Evolutionary conservation across 2,113 vertebrate genomes (phyloP).

Genomic region (Theristicus caerulescens): DNA sequence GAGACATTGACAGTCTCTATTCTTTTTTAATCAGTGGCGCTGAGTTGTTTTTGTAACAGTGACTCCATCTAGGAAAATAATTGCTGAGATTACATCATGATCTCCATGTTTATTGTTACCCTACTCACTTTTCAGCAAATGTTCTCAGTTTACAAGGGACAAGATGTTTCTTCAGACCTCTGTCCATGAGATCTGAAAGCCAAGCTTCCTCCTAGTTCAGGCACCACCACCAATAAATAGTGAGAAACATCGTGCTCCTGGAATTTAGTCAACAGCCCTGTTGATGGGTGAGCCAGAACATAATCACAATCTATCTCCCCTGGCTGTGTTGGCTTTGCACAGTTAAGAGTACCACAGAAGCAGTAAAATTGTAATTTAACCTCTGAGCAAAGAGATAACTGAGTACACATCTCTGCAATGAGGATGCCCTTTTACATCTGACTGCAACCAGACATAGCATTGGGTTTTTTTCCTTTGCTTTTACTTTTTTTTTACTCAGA

Average conservation of each 20-base stretch:
- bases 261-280: background rate
- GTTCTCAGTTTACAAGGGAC: conserved; percentile 41
- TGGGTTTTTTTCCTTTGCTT: background rate
- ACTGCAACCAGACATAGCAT: background rate
- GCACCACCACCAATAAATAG: background rate
- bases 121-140: conserved; percentile 29
- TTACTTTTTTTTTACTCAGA: background rate
- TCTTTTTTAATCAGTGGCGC: background rate
- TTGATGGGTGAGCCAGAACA: conserved; percentile 8
- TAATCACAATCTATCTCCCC: background rate
- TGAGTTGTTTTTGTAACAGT: conserved; percentile 8
- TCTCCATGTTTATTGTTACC: conserved; percentile 29
- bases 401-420: background rate
- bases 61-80: conserved; percentile 55
- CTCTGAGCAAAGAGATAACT: background rate
- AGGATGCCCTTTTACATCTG: background rate
- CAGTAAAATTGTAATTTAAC: background rate
- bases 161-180: conserved; percentile 23
- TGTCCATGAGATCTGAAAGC: background rate
- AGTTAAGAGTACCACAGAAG: background rate
- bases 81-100: conserved; percentile 41
- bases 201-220: conserved; percentile 27
- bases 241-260: background rate
- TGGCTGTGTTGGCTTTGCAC: background rate
- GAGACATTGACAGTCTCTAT: background rate